Percentiles rank a stretch among this genome's conserved stretches.
Evolutionary conservation across 2,888 invertebrate species (phyloP).

Genomic region (Fragum sueziense): DNA sequence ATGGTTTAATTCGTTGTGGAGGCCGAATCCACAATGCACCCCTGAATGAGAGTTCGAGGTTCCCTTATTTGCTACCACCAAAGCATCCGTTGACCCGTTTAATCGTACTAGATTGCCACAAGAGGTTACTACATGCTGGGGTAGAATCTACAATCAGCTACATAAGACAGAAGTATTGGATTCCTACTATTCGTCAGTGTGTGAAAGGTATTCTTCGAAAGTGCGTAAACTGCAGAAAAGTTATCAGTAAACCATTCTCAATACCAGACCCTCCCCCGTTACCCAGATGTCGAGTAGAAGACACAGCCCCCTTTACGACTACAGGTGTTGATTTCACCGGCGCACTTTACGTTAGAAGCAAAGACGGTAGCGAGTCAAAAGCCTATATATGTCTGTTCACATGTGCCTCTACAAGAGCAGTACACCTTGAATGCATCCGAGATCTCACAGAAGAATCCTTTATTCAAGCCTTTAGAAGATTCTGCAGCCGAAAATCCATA

Average conservation of each 20-base stretch:
- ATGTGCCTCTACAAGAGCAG: conserved; percentile 49
- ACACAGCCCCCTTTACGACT: no score
- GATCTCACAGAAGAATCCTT: conserved; percentile 34
- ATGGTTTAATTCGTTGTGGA: conserved; percentile 10
- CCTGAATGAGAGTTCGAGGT: neutral
- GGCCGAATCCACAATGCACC: conserved; percentile 25
- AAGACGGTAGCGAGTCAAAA: conserved; percentile 28
- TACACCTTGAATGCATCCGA: conserved; percentile 48
- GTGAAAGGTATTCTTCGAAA: conserved; percentile 8
- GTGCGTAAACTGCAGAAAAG: conserved; percentile 15
- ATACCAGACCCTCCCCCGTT: conserved; percentile 20
- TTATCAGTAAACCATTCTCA: conserved; percentile 5
- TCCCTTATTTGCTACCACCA: conserved; percentile 8
- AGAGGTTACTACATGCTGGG: neutral
- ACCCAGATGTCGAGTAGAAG: conserved; percentile 34
- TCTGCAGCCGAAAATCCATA: conserved; percentile 37
- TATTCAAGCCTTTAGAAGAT: conserved; percentile 49
- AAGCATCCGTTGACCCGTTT: neutral
- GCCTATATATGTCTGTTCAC: conserved; percentile 52
- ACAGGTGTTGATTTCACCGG: conserved; percentile 53
- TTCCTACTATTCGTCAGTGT: conserved; percentile 24
- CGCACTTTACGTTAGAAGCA: conserved; percentile 19
- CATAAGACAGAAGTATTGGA: conserved; percentile 17
- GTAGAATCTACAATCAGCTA: neutral
- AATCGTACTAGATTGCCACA: neutral